Evolutionary conservation across 53 echinoderm and acorn worm species (phyloP), one percentile per base, ranked within the genome.

Genomic region (Patiria pectinifera): DNA sequence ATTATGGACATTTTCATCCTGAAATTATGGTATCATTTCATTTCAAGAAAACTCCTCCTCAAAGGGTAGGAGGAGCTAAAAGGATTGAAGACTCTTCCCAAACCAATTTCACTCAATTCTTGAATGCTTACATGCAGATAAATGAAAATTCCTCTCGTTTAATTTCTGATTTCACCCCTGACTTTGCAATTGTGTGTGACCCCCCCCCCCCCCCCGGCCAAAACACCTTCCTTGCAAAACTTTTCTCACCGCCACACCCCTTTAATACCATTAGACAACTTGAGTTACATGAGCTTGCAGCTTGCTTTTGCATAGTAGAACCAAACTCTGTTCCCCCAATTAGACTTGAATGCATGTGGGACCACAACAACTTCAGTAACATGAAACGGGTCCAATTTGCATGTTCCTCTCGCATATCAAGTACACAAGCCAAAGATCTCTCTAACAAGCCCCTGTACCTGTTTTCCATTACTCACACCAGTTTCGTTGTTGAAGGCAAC

Each of bases 351-450:
- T 76, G 4, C 87, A 49, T n/a, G 4, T 53, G 87, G 87, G 87
- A 87, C 76, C 19, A 12, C 77, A 26, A 59, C 60, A 90, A 62
- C 44, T 35, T 21, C 80, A 89, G 89, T 84, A 84, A 63, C 62
- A 18, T 62, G 45, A 62, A 80, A n/a, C 70, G 46, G 70, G 81
- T 61, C 69, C 80, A 81, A 80, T 61, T 90, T 69, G 45, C 69
- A 46, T 81, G 80, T 90, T 80, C 69, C 69, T 46, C 80, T 47
- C 43, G 47, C 18, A 44, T 59, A 62, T 35, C 18, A 26, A 14
- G 87, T 46, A 66, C 63, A 48, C 47, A 48, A 62, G 13, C 21
- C 3, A 61, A 43, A 69, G 10, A 58, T 23, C n/a, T 18, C 62
- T 69, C 90, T 69, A 11, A 81, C 82, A 81, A 15, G 19, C 23